A percentile compares a stretch with the other conserved stretches of the same genome.
These are phyloP conservation scores for Nicator chloris DNA, from an alignment of 2,113 vertebrate genomes.

Conservation along the genomic window DNA sequence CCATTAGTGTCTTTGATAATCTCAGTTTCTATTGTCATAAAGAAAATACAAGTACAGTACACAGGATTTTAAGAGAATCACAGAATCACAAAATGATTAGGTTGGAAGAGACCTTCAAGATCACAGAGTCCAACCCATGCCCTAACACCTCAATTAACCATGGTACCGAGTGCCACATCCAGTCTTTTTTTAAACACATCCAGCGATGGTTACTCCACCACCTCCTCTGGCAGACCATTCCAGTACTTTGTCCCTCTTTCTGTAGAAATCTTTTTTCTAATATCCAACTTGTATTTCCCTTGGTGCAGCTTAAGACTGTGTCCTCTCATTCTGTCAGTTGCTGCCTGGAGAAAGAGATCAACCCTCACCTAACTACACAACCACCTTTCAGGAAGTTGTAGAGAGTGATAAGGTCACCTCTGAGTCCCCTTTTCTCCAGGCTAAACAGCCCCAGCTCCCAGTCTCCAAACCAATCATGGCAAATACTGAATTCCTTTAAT, in stretches of 20 bases:
- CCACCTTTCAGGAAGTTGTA: neutral
- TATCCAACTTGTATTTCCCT: neutral
- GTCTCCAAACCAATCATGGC: rapidly evolving
- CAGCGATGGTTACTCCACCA: neutral
- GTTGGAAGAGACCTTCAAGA: neutral
- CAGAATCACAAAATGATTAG: neutral
- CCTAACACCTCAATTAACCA: neutral
- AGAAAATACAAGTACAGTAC: neutral
- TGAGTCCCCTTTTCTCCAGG: neutral
- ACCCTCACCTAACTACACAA: neutral
- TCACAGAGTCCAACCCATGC: neutral
- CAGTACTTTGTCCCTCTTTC: neutral
- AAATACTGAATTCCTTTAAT: neutral
- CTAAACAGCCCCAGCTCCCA: neutral
- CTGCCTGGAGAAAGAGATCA: neutral
- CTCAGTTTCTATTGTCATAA: neutral
- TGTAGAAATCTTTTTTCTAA: neutral
- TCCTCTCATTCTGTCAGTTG: neutral
- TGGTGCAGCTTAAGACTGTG: neutral
- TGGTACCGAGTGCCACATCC: neutral
- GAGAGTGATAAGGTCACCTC: neutral
- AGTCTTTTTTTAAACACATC: neutral
- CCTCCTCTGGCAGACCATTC: too few species aligned
- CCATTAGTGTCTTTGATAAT: neutral
- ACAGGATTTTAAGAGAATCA: neutral